A percentile compares a stretch with the other conserved stretches of the same genome.
Conservation (phyloP, 2,113 vertebrate species). For the Syngnathoides biaculeatus region DNA sequence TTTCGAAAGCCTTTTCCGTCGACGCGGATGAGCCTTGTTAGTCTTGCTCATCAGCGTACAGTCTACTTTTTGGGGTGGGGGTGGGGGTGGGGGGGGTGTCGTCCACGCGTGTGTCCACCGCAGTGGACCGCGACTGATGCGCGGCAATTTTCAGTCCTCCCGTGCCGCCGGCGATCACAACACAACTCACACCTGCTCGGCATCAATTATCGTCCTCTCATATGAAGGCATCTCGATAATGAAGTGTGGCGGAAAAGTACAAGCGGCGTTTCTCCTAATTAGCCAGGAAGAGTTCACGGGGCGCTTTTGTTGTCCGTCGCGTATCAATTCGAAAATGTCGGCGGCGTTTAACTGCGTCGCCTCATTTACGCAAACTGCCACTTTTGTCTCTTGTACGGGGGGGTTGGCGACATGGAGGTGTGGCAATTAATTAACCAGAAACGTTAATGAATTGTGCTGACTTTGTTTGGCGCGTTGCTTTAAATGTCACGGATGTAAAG, state of each 20-base stretch:
- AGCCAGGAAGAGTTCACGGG: slow-evolving; percentile 2
- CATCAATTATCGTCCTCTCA: neutral
- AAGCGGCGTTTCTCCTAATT: neutral
- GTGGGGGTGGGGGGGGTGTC: too few species aligned
- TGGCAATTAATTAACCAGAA: neutral
- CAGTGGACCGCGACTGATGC: too few species aligned
- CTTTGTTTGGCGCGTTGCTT: neutral
- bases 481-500: neutral
- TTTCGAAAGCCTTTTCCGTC: too few species aligned
- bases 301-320: slow-evolving; percentile 6
- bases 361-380: neutral
- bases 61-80: too few species aligned
- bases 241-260: neutral
- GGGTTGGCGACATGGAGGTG: neutral
- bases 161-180: too few species aligned
- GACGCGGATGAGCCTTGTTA: too few species aligned
- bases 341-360: neutral
- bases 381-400: neutral
- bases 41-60: too few species aligned
- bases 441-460: neutral
- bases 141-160: too few species aligned
- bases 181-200: neutral
- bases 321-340: neutral
- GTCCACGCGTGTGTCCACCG: too few species aligned
- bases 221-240: neutral